Evolutionary conservation across 1,140 invertebrate species (phyloP).

Genomic region (Potamilus streckersoni): DNA sequence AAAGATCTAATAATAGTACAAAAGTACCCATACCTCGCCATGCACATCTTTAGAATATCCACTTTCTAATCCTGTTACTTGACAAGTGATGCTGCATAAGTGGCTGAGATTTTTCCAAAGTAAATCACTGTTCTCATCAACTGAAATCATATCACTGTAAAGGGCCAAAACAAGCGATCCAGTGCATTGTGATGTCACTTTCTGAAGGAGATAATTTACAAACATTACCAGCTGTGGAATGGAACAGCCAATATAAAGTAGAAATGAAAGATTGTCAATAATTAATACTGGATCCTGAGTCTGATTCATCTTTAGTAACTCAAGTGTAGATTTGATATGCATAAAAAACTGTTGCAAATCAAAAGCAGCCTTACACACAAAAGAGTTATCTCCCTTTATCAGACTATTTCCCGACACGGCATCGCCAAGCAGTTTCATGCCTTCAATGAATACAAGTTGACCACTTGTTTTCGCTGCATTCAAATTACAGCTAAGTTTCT

Average conservation of each 20-base stretch:
- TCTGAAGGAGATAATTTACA: slow-evolving; percentile 27
- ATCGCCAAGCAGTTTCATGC: slow-evolving; percentile 35
- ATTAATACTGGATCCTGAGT: slow-evolving; percentile 30
- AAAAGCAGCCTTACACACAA: background rate
- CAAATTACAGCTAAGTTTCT: slow-evolving; percentile 48
- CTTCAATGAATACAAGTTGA: slow-evolving; percentile 46
- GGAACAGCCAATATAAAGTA: slow-evolving; percentile 38
- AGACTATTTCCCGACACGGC: slow-evolving; percentile 6
- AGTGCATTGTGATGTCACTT: slow-evolving; percentile 5
- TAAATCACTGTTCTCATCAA: slow-evolving; percentile 33
- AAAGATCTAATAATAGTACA: no score
- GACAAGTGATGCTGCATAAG: slow-evolving; percentile 26
- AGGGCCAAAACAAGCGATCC: slow-evolving; percentile 30
- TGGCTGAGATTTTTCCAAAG: slow-evolving; percentile 35
- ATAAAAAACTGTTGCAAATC: background rate
- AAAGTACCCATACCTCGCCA: slow-evolving; percentile 41
- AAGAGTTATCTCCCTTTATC: slow-evolving; percentile 1
- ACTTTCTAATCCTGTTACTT: slow-evolving; percentile 38
- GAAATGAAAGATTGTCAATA: slow-evolving; percentile 44
- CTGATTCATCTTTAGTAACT: background rate
- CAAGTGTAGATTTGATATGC: slow-evolving; percentile 1
- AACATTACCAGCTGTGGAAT: slow-evolving; percentile 25
- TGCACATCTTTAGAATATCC: slow-evolving; percentile 56
- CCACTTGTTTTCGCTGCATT: slow-evolving; percentile 29
- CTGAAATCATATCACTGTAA: slow-evolving; percentile 23